Percentiles rank a stretch among this genome's conserved stretches.
Evolutionary conservation across 2,113 vertebrate species (phyloP).

Genomic region (Hassar affinis): DNA sequence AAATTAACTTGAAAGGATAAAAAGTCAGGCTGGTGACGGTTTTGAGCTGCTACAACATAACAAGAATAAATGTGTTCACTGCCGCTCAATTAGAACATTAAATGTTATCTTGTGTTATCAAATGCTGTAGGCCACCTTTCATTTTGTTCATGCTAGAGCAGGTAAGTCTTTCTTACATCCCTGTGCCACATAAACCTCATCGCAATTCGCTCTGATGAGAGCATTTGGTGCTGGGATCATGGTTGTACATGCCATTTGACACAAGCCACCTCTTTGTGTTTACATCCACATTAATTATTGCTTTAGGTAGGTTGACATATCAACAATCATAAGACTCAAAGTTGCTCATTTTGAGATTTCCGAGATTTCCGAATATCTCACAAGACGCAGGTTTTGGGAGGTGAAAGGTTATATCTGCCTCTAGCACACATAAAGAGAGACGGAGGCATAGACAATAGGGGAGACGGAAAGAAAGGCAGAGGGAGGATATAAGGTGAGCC

Average conservation of each 20-base stretch:
- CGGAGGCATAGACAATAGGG: not conserved
- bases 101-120: not conserved
- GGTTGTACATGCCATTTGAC: not conserved
- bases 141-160: slow-evolving; percentile 12
- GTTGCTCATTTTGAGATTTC: slow-evolving; percentile 7
- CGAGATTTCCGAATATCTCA: not conserved
- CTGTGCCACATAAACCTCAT: slow-evolving; percentile 25
- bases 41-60: not conserved
- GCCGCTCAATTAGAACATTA: not conserved
- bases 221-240: not conserved
- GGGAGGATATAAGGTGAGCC: slow-evolving; percentile 24
- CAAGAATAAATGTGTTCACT: not conserved
- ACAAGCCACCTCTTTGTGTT: not conserved
- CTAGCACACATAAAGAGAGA: slow-evolving; percentile 42
- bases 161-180: slow-evolving; percentile 15
- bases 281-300: slow-evolving; percentile 20
- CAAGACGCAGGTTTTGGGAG: slow-evolving; percentile 17
- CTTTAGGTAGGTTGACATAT: not conserved
- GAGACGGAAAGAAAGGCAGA: slow-evolving; percentile 5
- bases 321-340: slow-evolving; percentile 12
- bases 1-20: not conserved
- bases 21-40: no score
- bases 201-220: slow-evolving; percentile 27
- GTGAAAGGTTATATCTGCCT: slow-evolving; percentile 22
- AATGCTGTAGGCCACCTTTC: not conserved